Conservation (phyloP, 2,113 vertebrate genomes). For the Naja naja region DNA sequence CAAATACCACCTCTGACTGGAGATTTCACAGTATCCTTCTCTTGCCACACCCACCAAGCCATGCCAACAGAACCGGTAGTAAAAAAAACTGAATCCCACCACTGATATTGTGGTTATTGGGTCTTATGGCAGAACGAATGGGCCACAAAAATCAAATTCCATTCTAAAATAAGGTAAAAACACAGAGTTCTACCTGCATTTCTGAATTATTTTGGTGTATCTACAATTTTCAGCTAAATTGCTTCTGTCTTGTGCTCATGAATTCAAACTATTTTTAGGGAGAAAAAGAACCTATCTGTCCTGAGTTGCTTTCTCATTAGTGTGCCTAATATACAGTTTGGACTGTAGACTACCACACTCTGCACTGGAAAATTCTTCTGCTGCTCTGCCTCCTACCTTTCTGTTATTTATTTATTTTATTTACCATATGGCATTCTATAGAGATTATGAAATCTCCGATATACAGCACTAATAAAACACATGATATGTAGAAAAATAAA, state of each 20-base stretch:
- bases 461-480: background rate
- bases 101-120: background rate
- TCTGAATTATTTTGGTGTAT: background rate
- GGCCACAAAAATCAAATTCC: background rate
- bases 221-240: background rate
- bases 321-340: background rate
- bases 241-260: background rate
- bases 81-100: too few species aligned
- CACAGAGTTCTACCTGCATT: background rate
- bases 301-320: background rate
- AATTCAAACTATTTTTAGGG: background rate
- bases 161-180: background rate
- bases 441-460: background rate
- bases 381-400: background rate
- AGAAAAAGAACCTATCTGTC: background rate
- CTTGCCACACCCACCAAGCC: too few species aligned
- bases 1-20: too few species aligned
- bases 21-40: too few species aligned
- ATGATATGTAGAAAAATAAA: background rate
- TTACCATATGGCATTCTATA: background rate
- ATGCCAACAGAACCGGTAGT: too few species aligned
- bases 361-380: background rate
- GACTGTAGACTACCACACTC: background rate
- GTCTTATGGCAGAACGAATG: background rate
- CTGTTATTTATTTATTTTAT: background rate